Evolutionary conservation across 2,113 vertebrate genomes (phyloP).

Genomic region (Dasyprocta punctata): DNA sequence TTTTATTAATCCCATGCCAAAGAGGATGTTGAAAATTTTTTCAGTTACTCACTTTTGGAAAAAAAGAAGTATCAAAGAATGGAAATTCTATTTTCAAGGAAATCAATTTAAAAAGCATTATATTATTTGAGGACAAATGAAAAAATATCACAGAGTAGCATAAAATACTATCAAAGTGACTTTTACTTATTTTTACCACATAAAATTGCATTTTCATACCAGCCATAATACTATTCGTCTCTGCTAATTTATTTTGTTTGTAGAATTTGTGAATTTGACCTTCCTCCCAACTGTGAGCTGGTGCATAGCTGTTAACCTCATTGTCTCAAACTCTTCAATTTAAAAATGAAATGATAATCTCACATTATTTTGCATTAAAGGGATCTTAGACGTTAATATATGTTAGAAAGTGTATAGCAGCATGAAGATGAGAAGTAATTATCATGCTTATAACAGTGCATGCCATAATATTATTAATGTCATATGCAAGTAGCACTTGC

Average conservation of each 20-base stretch:
- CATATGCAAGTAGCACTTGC: background rate
- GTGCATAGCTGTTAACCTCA: background rate
- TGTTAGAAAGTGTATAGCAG: background rate
- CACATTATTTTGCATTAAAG: background rate
- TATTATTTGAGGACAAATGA: background rate
- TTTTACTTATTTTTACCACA: background rate
- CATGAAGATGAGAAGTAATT: constrained; percentile 1
- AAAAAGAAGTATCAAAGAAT: background rate
- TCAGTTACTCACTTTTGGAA: background rate
- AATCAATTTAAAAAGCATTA: background rate
- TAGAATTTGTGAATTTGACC: constrained; percentile 5
- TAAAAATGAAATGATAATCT: background rate
- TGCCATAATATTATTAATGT: background rate
- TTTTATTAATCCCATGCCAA: background rate
- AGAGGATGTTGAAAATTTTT: background rate
- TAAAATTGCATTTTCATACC: background rate
- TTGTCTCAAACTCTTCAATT: background rate
- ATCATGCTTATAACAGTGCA: background rate
- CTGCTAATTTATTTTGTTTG: constrained; percentile 29
- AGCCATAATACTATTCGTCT: background rate
- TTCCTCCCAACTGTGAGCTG: background rate
- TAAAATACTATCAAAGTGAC: background rate
- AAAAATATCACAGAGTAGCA: background rate
- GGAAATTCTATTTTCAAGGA: constrained; percentile 6
- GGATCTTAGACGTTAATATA: background rate